Evolutionary conservation across 2,113 vertebrate species (phyloP), one percentile per base, ranked within the genome.

Genomic region (Hemibagrus wyckioides): DNA sequence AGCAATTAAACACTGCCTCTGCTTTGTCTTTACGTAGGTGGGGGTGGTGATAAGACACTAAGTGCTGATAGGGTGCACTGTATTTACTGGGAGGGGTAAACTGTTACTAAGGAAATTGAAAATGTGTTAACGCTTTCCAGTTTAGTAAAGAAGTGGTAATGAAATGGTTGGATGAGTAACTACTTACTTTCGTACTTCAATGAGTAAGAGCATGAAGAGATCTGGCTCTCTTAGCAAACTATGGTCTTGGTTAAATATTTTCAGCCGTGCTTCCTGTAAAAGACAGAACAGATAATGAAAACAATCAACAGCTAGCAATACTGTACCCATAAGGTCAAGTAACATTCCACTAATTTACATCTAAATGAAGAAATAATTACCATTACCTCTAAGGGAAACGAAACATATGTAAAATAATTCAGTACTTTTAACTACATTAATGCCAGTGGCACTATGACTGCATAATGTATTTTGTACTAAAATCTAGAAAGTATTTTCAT

Each of bases 171-270:
- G 30, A 39, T 41, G 21, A 63, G 30, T 48, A 50, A 80, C 2
- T 52, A 33, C 69, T 30, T 92, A 96, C 95, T 95, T 96, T 90
- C 94, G 94, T 82, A 96, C 90, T 89, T 96, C 94, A 88, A 96
- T 93, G 79, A 96, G 88, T 52, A 95, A 90, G 77, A 95, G 87
- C 89, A 96, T 92, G 91, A 96, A 96, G 89, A 94, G 94, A 92
- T 96, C 95, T 17, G 95, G 93, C 88, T 96, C 93, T 89, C 92
- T 92, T 11, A 96, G 94, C 85, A 90, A 92, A 87, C 91, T 90
- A 30, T 92, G 94, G 52, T 96, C 94, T 67, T 94, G 94, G 21
- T 85, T 89, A 85, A 95, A 96, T 80, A 82, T 93, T 88, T 89
- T 94, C 65, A 96, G 87, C n/a, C 92, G 92, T 67, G 93, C 91